Percentiles rank a stretch among this genome's conserved stretches.
Conservation (phyloP, 2,888 invertebrate genomes). For the Timema podura region DNA sequence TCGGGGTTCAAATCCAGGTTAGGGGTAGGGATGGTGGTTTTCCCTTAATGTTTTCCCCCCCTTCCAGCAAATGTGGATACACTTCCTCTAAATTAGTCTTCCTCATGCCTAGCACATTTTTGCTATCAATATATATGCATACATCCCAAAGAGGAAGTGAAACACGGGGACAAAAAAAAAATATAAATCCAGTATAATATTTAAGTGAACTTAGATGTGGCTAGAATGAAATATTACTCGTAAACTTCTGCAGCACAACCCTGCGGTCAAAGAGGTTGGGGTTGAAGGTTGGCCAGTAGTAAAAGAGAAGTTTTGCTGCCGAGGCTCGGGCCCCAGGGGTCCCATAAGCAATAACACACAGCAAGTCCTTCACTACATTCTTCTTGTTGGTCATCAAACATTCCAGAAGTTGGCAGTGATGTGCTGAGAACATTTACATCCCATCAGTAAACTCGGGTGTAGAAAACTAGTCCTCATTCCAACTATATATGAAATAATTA, state of each 20-base stretch:
- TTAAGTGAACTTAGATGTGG: no score
- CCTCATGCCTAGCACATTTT: no score
- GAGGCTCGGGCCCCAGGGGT: conserved; percentile 90
- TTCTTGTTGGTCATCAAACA: conserved; percentile 92
- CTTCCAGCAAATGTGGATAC: no score
- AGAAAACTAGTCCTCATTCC: background rate
- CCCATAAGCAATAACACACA: conserved; percentile 95
- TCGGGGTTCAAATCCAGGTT: no score
- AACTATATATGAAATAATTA: background rate
- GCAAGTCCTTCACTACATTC: conserved; percentile 84
- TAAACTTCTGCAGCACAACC: conserved; percentile 80
- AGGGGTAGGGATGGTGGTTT: no score
- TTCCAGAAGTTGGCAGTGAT: conserved; percentile 94
- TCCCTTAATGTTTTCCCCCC: no score
- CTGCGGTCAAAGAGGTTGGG: conserved; percentile 88
- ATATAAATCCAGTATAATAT: no score
- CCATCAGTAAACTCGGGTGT: background rate
- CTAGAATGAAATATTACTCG: conserved; percentile 52
- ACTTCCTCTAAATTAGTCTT: no score
- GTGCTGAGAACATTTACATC: conserved; percentile 56
- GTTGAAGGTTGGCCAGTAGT: conserved; percentile 98
- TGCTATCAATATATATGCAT: no score
- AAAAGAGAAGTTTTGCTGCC: conserved; percentile 94
- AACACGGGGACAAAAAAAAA: no score
- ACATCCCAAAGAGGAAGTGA: no score